Conservation (phyloP, 2,888 invertebrate species). For the Eurytoma californica region DNA sequence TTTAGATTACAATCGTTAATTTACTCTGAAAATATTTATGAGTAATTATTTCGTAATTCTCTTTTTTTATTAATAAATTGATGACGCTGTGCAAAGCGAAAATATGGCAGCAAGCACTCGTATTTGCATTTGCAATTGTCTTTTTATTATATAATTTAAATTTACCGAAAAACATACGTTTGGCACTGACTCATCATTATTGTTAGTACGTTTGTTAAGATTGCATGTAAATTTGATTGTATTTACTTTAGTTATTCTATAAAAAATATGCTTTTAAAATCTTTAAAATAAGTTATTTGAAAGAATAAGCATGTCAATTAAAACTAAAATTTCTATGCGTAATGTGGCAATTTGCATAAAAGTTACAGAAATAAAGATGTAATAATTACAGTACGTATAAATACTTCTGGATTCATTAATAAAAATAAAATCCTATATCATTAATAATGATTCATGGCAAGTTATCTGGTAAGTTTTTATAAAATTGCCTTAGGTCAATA, state of each 20-base stretch:
- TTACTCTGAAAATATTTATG: constrained; percentile 24
- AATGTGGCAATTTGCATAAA: constrained; percentile 8
- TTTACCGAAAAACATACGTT: constrained; percentile 36
- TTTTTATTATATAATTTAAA: constrained; percentile 44
- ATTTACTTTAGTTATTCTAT: constrained; percentile 21
- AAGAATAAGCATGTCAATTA: constrained; percentile 38
- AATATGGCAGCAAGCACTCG: constrained; percentile 42
- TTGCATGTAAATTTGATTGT: constrained; percentile 35
- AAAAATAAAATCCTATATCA: constrained; percentile 47
- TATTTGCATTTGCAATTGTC: constrained; percentile 34
- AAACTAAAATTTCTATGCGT: constrained; percentile 25
- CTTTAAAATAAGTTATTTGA: constrained; percentile 39
- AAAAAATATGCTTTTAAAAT: constrained; percentile 32
- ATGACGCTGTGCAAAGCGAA: constrained; percentile 24
- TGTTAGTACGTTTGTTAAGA: constrained; percentile 33
- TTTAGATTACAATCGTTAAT: constrained; percentile 24
- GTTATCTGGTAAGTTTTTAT: constrained; percentile 45
- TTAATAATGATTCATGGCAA: constrained; percentile 51
- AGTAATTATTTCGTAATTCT: constrained; percentile 37
- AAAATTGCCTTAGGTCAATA: constrained; percentile 50
- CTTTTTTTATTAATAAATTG: neutral
- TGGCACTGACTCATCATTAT: constrained; percentile 47
- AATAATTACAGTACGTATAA: constrained; percentile 34
- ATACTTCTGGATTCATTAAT: constrained; percentile 28
- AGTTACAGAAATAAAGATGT: constrained; percentile 39